phyloP scores from a whole-genome alignment of 2,113 vertebrate species.

The Pomatostomus ruficeps region DNA sequence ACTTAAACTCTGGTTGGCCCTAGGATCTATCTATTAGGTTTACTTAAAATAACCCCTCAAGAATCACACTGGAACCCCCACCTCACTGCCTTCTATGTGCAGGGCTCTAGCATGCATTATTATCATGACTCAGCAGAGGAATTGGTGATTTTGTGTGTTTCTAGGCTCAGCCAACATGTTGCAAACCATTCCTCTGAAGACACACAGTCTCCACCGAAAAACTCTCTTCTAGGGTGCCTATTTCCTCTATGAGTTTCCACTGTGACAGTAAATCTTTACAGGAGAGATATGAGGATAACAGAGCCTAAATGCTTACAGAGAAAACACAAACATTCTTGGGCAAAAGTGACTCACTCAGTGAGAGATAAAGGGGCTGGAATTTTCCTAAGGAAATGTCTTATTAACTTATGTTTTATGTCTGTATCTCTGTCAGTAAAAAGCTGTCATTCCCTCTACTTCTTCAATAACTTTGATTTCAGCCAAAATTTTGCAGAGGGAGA shows the following conservation, averaged over 20 bases:
- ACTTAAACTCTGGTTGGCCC: neutral
- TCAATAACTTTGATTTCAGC: neutral
- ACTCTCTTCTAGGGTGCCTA: neutral
- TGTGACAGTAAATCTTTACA: constrained; percentile 11
- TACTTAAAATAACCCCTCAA: neutral
- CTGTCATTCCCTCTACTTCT: neutral
- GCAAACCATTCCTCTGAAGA: neutral
- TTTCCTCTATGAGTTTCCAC: constrained; percentile 13
- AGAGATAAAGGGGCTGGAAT: constrained; percentile 50
- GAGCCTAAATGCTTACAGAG: neutral
- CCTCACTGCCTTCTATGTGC: neutral
- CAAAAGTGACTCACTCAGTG: constrained; percentile 19
- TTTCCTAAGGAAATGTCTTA: constrained; percentile 39
- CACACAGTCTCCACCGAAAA: neutral
- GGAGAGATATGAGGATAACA: constrained; percentile 10
- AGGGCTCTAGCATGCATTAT: neutral
- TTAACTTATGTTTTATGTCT: neutral
- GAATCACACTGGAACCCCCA: neutral
- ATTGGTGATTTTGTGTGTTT: neutral
- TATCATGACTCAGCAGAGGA: neutral
- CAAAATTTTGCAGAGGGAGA: neutral
- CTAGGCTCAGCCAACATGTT: neutral
- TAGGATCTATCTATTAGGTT: neutral
- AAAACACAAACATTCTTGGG: constrained; percentile 30
- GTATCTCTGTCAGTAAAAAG: neutral